Evolutionary conservation across 2,888 invertebrate species (phyloP).

Genomic region (Scaeva pyrastri): DNA sequence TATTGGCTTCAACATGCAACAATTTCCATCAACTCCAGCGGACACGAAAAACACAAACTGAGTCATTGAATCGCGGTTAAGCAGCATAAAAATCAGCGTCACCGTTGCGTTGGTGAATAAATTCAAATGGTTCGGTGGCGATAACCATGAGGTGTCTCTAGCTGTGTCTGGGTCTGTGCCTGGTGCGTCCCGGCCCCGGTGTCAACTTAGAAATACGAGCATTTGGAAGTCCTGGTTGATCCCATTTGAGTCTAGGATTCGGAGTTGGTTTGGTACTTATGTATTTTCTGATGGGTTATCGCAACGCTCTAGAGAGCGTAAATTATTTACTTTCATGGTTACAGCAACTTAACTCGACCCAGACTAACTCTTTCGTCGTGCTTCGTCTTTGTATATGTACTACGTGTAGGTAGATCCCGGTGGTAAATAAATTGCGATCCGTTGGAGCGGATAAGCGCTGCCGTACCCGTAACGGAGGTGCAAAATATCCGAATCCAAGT

Average conservation of each 20-base stretch:
- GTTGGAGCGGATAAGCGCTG: constrained; percentile 59
- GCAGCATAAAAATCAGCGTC: constrained; percentile 19
- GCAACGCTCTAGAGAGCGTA: constrained; percentile 32
- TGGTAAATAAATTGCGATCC: constrained; percentile 68
- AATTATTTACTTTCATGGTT: constrained; percentile 49
- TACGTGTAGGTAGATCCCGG: constrained; percentile 58
- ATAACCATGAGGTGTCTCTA: constrained; percentile 44
- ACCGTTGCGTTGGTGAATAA: constrained; percentile 42
- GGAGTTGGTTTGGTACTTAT: constrained; percentile 27
- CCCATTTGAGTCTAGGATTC: constrained; percentile 34
- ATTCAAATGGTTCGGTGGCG: constrained; percentile 46
- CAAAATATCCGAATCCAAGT: constrained; percentile 29
- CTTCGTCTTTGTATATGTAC: background rate
- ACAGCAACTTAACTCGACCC: background rate
- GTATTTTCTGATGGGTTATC: constrained; percentile 53
- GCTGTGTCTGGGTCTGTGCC: background rate
- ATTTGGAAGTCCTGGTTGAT: constrained; percentile 34
- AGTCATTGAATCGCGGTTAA: constrained; percentile 48
- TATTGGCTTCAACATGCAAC: no score
- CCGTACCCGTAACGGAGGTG: constrained; percentile 4
- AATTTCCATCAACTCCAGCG: background rate
- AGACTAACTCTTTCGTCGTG: background rate
- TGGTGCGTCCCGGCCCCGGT: background rate
- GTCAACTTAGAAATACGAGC: constrained; percentile 44
- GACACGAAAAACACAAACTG: constrained; percentile 9